A percentile compares a stretch with the other conserved stretches of the same genome.
phyloP scores from a whole-genome alignment of 1,140 invertebrate genomes.

The Drosophila sp. region DNA sequence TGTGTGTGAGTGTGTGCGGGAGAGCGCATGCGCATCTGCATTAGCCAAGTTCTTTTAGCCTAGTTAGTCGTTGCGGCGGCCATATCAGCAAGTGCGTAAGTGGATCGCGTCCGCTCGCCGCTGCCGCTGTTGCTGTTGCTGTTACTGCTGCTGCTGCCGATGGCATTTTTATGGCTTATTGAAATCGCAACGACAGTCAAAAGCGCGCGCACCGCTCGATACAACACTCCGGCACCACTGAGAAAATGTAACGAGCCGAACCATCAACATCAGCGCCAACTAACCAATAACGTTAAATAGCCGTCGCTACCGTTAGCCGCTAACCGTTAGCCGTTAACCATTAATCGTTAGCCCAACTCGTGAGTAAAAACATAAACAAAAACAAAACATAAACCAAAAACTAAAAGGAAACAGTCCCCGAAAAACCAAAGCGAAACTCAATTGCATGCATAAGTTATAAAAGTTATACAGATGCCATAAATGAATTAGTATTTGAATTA shows the following conservation, averaged over 20 bases:
- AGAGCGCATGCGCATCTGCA: constrained; percentile 51
- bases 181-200: constrained; percentile 70
- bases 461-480: constrained; percentile 11
- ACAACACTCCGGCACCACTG: constrained; percentile 36
- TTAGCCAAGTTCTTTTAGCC: constrained; percentile 53
- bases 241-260: constrained; percentile 26
- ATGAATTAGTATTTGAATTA: constrained; percentile 38
- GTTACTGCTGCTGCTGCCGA: constrained; percentile 9
- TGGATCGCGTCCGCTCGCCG: constrained; percentile 32
- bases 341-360: constrained; percentile 28
- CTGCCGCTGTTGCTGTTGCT: constrained; percentile 13
- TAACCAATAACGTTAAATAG: constrained; percentile 5
- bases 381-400: not conserved
- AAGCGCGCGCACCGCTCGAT: constrained; percentile 63
- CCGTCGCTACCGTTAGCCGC: constrained; percentile 14
- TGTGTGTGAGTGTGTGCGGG: not conserved
- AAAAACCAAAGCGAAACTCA: constrained; percentile 2
- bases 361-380: constrained; percentile 3
- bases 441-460: constrained; percentile 22
- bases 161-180: constrained; percentile 72
- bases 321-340: not conserved
- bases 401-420: not conserved
- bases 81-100: constrained; percentile 44
- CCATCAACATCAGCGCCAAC: not conserved
- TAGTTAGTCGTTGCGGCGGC: constrained; percentile 33